Percentiles rank a stretch among this genome's conserved stretches.
These are phyloP conservation scores for Orthonychiurus folsomi DNA, from an alignment of 2,888 invertebrate species.

Conservation along the genomic window DNA sequence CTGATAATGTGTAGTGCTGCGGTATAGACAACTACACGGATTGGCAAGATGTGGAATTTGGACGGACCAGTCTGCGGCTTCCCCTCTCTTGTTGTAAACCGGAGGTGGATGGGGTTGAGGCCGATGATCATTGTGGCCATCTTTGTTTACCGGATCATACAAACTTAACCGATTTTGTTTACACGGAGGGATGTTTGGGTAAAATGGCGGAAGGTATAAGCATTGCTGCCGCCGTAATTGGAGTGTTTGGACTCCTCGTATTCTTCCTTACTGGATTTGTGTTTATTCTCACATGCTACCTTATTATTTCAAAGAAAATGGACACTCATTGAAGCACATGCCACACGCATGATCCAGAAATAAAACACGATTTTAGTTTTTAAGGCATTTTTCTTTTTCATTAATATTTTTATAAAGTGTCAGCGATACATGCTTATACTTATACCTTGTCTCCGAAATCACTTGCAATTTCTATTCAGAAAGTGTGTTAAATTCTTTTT, in stretches of 20 bases:
- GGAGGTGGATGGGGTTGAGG: neutral
- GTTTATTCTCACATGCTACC: slow-evolving; percentile 11
- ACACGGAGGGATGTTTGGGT: neutral
- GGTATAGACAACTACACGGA: slow-evolving; percentile 24
- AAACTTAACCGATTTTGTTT: neutral
- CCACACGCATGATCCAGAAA: too few species aligned
- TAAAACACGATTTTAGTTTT: too few species aligned
- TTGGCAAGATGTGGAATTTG: slow-evolving; percentile 30
- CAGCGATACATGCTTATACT: too few species aligned
- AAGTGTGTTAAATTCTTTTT: too few species aligned
- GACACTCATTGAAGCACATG: too few species aligned
- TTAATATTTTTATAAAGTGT: too few species aligned
- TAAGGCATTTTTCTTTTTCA: too few species aligned
- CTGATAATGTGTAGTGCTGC: too few species aligned
- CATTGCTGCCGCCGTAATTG: neutral
- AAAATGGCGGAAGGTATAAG: slow-evolving; percentile 1
- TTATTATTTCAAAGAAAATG: slow-evolving; percentile 13
- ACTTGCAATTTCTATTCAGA: too few species aligned
- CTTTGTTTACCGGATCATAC: slow-evolving; percentile 23
- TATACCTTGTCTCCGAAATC: too few species aligned
- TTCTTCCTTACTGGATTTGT: neutral
- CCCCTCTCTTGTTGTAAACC: slow-evolving; percentile 23
- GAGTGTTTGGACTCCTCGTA: slow-evolving; percentile 10
- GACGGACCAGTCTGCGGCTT: slow-evolving; percentile 24
- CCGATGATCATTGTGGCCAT: slow-evolving; percentile 17